Base-by-base conservation (phyloP, 2,113 vertebrate species). In the Trichomycterus rosablanca region DNA sequence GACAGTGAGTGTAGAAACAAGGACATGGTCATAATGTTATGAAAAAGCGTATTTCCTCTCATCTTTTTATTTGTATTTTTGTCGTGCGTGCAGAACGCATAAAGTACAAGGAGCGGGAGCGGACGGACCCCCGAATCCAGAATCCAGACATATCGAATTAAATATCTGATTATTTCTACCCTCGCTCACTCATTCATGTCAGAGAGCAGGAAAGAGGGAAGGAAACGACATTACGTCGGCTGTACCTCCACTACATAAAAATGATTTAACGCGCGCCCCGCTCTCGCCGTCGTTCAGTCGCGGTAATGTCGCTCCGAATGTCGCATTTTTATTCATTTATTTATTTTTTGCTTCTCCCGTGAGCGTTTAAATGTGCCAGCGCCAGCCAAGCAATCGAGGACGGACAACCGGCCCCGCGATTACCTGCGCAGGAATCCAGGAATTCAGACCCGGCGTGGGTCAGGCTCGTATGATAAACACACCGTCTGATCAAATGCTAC, bases 401-500 rank as follows among this genome's bases (percentile, higher is more conserved):
- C 64, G 58, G 67, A 67, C 63, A 55, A 73, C 43, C 63, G 50
- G 34, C 56, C 50, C 14, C 30, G 51, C 60, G 61, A 59, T 75
- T 66, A 75, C 76, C 76, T 75, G 70, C n/a, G n/a, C 58, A 40
- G 70, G 67, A 58, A 55, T 63, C 35, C 42, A 56, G 30, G 28
- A 56, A 67, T 73, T 56, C 62, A 52, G 53, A 63, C 64, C 48
- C 43, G 40, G 63, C 66, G 46, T 34, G 28, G 49, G 59, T 58
- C 57, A 55, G 49, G 53, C 54, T 62, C 50, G 64, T 59, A 71
- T 86, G 83, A 86, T 80, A 86, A 86, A 87, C 82, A 80, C 70
- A 59, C 72, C 73, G 80, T 80, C 77, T 85, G 86, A 89, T 88
- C 84, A 88, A 84, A 86, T 78, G 81, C 82, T 86, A 81, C 83